Evolutionary conservation across 2,888 invertebrate species (phyloP), one percentile per base, ranked within the genome.

Genomic region (Petrolisthes manimaculis): DNA sequence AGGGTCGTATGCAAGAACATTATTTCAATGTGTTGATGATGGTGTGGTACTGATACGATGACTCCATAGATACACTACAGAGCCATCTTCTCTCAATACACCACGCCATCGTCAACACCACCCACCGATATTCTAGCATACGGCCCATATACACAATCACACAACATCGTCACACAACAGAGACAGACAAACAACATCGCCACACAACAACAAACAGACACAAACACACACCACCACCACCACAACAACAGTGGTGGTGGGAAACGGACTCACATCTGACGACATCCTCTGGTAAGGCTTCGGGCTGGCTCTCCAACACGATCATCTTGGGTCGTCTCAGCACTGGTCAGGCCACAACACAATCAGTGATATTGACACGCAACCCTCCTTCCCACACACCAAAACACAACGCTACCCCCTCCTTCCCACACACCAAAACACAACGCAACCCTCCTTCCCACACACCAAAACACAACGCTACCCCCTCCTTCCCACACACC

Each of bases 261-360:
- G 61, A 8, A 6, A 61, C 21, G 24, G 56, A 92, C 93, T 93
- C 94, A 97, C 97, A 96, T 95, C 98, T 95, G 92, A 97, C 96
- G 92, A 98, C 98, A 94, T 97, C 97, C 92, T 97, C 97, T 91
- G 97, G 97, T 92, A 97, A 94, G 93, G 97, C 97, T 91, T 95
- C 94, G 3, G 98, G 98, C 93, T 97, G 96, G 93, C 97, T 98
- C 94, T 98, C 98, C 92, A 97, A 95, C 92, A 98, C 97, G 92
- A 98, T 97, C 94, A 97, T 94, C 94, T 97, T 97, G 91, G 96
- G 96, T 51, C 91, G 90, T 9, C 92, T 89, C 67, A 84, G 53
- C 89, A 89, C 90, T 88, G 86, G 54, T n/a, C 56, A 54, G 69
- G 79, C 14, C 37, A 79, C 12, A 14, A 14, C 79, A 79, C 51